Evolutionary conservation across 2,888 invertebrate genomes (phyloP), one percentile per base, ranked within the genome.

Genomic region (Pammene aurita): DNA sequence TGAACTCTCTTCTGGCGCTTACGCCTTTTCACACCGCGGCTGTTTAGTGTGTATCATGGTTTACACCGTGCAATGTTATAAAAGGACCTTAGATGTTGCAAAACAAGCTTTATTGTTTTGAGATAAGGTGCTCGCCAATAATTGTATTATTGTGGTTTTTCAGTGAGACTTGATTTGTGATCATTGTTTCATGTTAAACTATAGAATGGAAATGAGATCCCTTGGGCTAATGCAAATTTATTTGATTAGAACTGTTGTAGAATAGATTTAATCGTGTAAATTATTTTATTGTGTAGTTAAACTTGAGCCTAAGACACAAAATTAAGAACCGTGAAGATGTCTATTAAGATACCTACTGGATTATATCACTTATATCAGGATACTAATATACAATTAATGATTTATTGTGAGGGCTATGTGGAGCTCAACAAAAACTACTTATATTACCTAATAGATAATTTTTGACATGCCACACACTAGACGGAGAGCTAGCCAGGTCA

Each of bases 151-250:
- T 48, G 35, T 61, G 61, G 61, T 18, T 38, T 41, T 55, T 48
- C 61, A 57, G 42, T 41, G 13, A 54, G 64, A 63, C 67, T 61
- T 67, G 71, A 56, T 67, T 70, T 67, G 67, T 66, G 67, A 68
- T 68, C 67, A 57, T 68, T 68, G 67, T 68, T 67, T 62, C 26
- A 16, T 34, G 60, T 52, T 44, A 18, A 50, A 61, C 61, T 48
- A 50, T 50, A 48, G 61, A 61, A 61, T 48, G 48, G 50, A 38
- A 61, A 61, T 48, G 48, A 61, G 61, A 61, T 61, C 18, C 48
- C 38, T 13, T 41, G 13, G 48, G 1, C 46, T 44, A 50, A 61
- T 50, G 48, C 38, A 46, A 61, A 61, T 61, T 48, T 61, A 61
- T 50, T 50, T 18, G 46, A 61, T 38, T 48, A 38, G 16, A 61